Conservation (phyloP, 2,113 vertebrate species). For the Thermophis baileyi region DNA sequence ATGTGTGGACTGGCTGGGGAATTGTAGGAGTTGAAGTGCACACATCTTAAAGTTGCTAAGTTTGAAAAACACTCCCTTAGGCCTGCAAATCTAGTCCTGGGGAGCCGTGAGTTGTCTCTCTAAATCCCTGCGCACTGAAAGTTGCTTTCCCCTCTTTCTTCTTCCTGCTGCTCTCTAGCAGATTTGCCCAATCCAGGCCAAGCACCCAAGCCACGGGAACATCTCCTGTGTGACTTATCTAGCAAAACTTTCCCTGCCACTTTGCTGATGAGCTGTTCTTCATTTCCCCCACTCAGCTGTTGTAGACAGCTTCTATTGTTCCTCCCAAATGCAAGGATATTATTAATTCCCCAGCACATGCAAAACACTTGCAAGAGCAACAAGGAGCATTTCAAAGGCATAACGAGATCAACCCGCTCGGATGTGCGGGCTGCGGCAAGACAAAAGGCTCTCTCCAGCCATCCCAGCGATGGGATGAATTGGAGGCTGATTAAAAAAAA, state of each 20-base stretch:
- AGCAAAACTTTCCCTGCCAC: neutral
- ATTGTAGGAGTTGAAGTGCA: neutral
- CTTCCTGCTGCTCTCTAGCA: neutral
- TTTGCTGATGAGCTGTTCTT: constrained; percentile 10
- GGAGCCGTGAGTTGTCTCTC: neutral
- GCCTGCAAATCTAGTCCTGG: neutral
- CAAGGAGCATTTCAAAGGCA: constrained; percentile 19
- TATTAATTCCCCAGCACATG: constrained; percentile 27
- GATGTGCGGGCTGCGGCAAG: neutral
- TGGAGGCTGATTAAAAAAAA: constrained; percentile 16
- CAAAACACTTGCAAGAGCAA: constrained; percentile 18
- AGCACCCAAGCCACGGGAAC: neutral
- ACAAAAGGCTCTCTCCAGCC: constrained; percentile 10
- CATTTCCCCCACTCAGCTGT: constrained; percentile 20
- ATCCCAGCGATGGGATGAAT: constrained; percentile 2
- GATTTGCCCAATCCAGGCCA: too few species aligned
- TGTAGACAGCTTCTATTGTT: neutral
- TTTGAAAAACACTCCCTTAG: neutral
- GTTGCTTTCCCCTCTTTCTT: neutral
- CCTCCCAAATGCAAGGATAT: constrained; percentile 10
- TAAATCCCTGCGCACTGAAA: neutral
- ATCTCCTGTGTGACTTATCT: neutral
- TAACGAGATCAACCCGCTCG: neutral
- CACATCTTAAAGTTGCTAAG: neutral
- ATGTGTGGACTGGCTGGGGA: neutral